phyloP scores from a whole-genome alignment of 2,888 invertebrate genomes.

The Nemoura dubitans region DNA sequence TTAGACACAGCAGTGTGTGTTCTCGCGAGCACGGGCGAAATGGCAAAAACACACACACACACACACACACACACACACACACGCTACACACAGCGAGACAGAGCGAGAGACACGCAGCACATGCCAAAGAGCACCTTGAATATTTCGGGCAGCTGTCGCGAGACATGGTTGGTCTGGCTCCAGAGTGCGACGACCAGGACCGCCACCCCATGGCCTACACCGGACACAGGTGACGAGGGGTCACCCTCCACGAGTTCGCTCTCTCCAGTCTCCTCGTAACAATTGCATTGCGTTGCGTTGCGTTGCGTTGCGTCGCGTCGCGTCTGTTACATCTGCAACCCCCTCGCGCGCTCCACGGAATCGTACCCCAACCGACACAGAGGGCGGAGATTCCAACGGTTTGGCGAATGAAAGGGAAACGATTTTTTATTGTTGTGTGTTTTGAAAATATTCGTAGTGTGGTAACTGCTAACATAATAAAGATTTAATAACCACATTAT shows the following conservation, averaged over 20 bases:
- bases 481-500: background rate
- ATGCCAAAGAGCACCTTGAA: constrained; percentile 30
- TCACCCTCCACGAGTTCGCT: background rate
- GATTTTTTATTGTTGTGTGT: background rate
- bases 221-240: constrained; percentile 41
- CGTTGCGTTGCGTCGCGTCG: constrained; percentile 29
- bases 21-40: constrained; percentile 36
- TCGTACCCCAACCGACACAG: constrained; percentile 14
- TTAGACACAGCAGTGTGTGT: background rate
- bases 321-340: constrained; percentile 40
- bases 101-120: background rate
- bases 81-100: background rate
- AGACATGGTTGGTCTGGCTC: background rate
- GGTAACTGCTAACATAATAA: background rate
- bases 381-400: constrained; percentile 38
- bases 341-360: constrained; percentile 16
- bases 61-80: too few relatives aligned
- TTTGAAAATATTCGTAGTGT: background rate
- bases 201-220: background rate
- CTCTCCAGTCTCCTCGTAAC: constrained; percentile 9
- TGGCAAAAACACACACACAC: constrained; percentile 26
- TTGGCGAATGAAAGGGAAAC: constrained; percentile 18
- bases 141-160: constrained; percentile 13
- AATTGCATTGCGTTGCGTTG: constrained; percentile 36
- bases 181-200: background rate